These are phyloP conservation scores for Enteromius afrohamiltoni DNA, from an alignment of 2,797 vertebrate species.

Conservation along the genomic window DNA sequence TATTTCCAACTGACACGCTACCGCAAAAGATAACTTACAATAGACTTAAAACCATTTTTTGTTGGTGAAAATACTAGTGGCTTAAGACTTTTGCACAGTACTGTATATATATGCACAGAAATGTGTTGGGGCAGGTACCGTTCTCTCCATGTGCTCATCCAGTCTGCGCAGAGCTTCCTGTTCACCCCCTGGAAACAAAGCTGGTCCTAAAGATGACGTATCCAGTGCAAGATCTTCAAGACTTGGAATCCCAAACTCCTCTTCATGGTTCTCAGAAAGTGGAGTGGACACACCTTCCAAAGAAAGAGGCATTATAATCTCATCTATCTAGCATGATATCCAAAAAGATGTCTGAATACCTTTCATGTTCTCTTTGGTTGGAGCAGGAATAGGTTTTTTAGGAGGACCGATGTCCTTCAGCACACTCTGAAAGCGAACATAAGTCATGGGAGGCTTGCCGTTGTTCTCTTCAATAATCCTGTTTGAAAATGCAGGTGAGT, in stretches of 20 bases:
- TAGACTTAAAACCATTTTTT: too few relatives aligned
- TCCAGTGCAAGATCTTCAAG: constrained; percentile 73
- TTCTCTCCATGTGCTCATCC: constrained; percentile 72
- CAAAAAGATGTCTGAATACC: constrained; percentile 57
- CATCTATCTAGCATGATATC: not conserved
- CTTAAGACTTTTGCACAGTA: too few relatives aligned
- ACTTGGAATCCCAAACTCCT: constrained; percentile 64
- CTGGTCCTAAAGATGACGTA: constrained; percentile 56
- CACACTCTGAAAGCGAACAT: constrained; percentile 71
- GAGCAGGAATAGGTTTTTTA: constrained; percentile 66
- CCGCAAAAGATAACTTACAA: too few relatives aligned
- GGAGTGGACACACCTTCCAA: constrained; percentile 66
- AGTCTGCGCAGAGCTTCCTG: constrained; percentile 75
- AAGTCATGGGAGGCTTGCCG: constrained; percentile 77
- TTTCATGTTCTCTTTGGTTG: constrained; percentile 68
- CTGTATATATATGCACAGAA: not conserved
- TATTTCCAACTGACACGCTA: too few relatives aligned
- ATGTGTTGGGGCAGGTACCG: constrained; percentile 59
- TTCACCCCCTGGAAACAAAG: constrained; percentile 75
- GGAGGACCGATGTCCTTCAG: constrained; percentile 68
- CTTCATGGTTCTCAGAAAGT: constrained; percentile 60
- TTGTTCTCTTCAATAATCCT: constrained; percentile 79
- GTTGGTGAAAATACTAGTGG: too few relatives aligned
- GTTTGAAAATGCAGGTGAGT: constrained; percentile 25
- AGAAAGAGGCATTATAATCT: not conserved